These are phyloP conservation scores for Notarius lentiginosus DNA, from an alignment of 2,113 vertebrate genomes.

Conservation along the genomic window DNA sequence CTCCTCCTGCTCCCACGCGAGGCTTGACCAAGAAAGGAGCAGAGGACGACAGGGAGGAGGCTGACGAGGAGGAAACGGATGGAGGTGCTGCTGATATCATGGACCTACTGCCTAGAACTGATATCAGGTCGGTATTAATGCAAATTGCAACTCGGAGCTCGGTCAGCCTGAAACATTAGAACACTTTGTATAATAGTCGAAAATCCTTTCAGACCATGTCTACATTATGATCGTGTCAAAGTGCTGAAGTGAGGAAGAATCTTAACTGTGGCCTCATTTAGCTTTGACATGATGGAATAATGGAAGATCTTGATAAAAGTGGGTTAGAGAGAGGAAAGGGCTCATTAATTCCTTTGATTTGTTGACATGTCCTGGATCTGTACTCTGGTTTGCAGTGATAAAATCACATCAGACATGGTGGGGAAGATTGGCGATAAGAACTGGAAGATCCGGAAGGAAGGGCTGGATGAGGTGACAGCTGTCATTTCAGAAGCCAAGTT, in stretches of 20 bases:
- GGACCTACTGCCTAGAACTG: constrained; percentile 89
- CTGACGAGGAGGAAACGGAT: constrained; percentile 81
- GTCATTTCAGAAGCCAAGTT: constrained; percentile 96
- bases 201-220: too few relatives aligned
- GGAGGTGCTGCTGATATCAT: constrained; percentile 81
- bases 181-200: too few relatives aligned
- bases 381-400: constrained; percentile 77
- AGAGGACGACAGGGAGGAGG: constrained; percentile 72
- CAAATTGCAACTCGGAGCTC: too few relatives aligned
- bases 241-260: too few relatives aligned
- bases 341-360: not conserved
- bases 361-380: not conserved
- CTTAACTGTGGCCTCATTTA: too few relatives aligned
- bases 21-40: constrained; percentile 67
- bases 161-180: not conserved
- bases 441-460: constrained; percentile 98
- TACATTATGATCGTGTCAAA: too few relatives aligned
- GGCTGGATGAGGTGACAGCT: constrained; percentile 86
- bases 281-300: too few relatives aligned
- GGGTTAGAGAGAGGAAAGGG: not conserved
- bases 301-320: too few relatives aligned
- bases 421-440: constrained; percentile 94
- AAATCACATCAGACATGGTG: constrained; percentile 88
- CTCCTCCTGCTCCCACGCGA: constrained; percentile 79
- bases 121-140: constrained; percentile 78